Evolutionary conservation across 2,797 vertebrate species (phyloP).

Genomic region (Agapornis canus): DNA sequence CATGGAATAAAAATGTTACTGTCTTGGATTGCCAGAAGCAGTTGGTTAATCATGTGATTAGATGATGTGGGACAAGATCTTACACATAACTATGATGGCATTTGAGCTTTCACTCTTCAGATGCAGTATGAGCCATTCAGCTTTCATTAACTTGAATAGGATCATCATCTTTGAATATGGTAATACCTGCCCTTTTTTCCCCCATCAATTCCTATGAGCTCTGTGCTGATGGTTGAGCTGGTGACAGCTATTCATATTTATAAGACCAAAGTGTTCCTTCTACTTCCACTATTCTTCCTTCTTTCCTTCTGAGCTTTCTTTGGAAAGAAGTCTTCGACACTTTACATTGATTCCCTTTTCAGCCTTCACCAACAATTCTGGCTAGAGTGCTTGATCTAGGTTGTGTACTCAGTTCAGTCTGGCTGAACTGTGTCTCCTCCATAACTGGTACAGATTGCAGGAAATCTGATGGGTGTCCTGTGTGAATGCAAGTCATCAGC

Average conservation of each 20-base stretch:
- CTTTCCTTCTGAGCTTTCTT: neutral
- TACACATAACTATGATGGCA: neutral
- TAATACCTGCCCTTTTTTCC: neutral
- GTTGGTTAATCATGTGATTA: neutral
- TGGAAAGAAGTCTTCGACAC: neutral
- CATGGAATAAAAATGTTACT: neutral
- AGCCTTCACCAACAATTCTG: neutral
- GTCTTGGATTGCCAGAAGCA: neutral
- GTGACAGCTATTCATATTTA: neutral
- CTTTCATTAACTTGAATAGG: neutral
- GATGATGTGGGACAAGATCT: neutral
- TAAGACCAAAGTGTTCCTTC: neutral
- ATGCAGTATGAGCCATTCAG: neutral
- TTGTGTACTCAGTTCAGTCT: neutral
- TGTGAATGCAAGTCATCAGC: neutral
- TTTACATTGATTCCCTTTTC: neutral
- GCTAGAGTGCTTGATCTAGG: neutral
- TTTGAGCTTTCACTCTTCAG: neutral
- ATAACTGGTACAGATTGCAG: neutral
- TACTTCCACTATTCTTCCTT: neutral
- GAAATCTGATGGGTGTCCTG: neutral
- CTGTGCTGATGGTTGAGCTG: neutral
- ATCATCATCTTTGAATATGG: neutral
- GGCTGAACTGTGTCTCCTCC: neutral
- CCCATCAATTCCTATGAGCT: neutral